Evolutionary conservation across 2,113 vertebrate species (phyloP), one percentile per base, ranked within the genome.

Genomic region (Microcebus murinus): DNA sequence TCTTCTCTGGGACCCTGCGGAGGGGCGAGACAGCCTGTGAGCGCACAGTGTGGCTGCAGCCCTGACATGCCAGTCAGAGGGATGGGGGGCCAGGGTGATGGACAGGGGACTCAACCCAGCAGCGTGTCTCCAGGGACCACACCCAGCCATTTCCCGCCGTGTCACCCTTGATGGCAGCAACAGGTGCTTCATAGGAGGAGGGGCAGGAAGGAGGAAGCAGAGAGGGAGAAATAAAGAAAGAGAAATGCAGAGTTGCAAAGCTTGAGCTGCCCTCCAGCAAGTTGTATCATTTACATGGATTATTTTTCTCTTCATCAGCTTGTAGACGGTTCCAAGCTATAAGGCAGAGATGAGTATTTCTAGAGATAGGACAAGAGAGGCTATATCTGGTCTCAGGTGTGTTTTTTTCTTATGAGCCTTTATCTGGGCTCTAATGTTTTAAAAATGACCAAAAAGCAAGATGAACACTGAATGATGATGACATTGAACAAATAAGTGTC

Each of bases 401-500:
- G 14, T 3, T 34, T 91, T 91, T 20, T 70, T 55, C 34, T 82
- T 9, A 13, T 18, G 61, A 52, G 18, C 31, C 29, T 36, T 67
- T 34, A 67, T 52, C 87, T 48, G 20, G 61, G 31, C 13, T 27
- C 17, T 31, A 21, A 36, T 39, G 52, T 61, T 71, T 59, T 29
- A 48, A 36, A 90, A 79, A 14, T 48, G 42, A 61, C 55, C 11
- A 1, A 61, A n/a, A 61, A 61, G 8, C 59, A 76, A 59, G 63
- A 74, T 15, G 14, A 57, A 34, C 29, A 36, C 31, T 17, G 21
- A 50, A 6, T 1, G 8, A 8, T 2, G 77, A 23, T 6, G 0
- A 7, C 31, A 17, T 0, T 23, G 36, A 45, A 12, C 13, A 9
- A 3, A 45, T 0, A 7, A 4, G 36, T 0, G 9, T 8, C 7